phyloP scores from a whole-genome alignment of 2,113 vertebrate genomes.

The Pelecanus crispus region DNA sequence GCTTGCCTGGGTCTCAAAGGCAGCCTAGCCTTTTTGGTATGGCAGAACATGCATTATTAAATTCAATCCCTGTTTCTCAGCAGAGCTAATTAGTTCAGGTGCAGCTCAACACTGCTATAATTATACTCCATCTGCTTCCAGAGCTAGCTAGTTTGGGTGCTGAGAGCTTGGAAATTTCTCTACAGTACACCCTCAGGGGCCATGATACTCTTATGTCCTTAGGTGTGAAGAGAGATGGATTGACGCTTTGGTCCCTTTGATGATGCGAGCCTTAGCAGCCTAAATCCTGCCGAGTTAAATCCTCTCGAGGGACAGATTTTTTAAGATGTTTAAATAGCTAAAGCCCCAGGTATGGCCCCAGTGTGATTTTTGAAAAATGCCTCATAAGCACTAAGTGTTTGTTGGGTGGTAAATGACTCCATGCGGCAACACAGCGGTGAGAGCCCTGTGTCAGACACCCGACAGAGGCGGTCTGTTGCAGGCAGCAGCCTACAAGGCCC shows the following conservation, averaged over 20 bases:
- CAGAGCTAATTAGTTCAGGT: slow-evolving; percentile 69
- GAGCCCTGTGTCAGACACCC: neutral
- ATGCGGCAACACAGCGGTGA: accelerated
- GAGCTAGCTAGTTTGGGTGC: slow-evolving; percentile 56
- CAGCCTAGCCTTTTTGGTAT: slow-evolving; percentile 44
- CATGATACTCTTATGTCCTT: slow-evolving; percentile 33
- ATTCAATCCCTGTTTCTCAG: slow-evolving; percentile 67
- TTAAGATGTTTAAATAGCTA: slow-evolving; percentile 52
- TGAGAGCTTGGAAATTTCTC: slow-evolving; percentile 58
- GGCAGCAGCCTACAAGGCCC: neutral
- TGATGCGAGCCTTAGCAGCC: neutral
- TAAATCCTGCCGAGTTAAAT: slow-evolving; percentile 42
- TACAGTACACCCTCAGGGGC: slow-evolving; percentile 21
- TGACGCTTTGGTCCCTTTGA: slow-evolving; percentile 34
- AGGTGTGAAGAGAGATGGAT: slow-evolving; percentile 44
- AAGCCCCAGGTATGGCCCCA: slow-evolving; percentile 4
- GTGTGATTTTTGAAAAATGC: slow-evolving; percentile 37
- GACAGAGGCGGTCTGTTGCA: accelerated
- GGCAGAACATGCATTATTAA: slow-evolving; percentile 67
- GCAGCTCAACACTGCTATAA: slow-evolving; percentile 59
- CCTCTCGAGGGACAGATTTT: slow-evolving; percentile 39
- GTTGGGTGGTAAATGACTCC: slow-evolving; percentile 6
- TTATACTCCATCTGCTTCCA: slow-evolving; percentile 66
- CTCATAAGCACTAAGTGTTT: slow-evolving; percentile 8
- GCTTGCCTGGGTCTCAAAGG: slow-evolving; percentile 27